A percentile compares a stretch with the other conserved stretches of the same genome.
phyloP scores from a whole-genome alignment of 2,888 invertebrate species.

The Synergus umbraculus region DNA sequence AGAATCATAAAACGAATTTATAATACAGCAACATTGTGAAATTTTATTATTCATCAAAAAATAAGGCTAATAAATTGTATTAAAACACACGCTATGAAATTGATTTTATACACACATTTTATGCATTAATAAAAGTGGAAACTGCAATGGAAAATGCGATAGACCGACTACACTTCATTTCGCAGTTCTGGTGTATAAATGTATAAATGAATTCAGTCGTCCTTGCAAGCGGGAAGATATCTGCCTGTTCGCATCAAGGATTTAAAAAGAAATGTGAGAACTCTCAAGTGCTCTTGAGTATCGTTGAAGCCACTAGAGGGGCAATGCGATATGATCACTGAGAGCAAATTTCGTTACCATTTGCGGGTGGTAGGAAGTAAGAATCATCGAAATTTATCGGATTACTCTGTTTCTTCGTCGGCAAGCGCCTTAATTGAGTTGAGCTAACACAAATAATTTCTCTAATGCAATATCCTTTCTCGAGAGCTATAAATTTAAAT shows the following conservation, averaged over 20 bases:
- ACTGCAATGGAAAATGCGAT: neutral
- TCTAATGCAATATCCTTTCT: slow-evolving; percentile 14
- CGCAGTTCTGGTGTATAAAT: neutral
- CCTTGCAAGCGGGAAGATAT: neutral
- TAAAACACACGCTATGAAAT: neutral
- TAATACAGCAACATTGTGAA: neutral
- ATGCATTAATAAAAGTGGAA: neutral
- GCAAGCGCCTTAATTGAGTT: slow-evolving; percentile 8
- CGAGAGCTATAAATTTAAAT: slow-evolving; percentile 7
- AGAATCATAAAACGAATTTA: neutral
- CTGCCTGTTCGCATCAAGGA: slow-evolving; percentile 29
- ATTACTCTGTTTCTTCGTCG: slow-evolving; percentile 26
- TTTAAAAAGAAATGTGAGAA: slow-evolving; percentile 31
- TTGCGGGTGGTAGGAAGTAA: slow-evolving; percentile 10
- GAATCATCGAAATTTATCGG: slow-evolving; percentile 32
- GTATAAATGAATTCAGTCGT: slow-evolving; percentile 12
- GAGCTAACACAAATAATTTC: slow-evolving; percentile 8
- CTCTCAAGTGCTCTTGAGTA: slow-evolving; percentile 21
- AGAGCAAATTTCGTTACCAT: slow-evolving; percentile 17
- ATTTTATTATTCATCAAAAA: neutral
- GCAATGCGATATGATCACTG: slow-evolving; percentile 38
- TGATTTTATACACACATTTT: neutral
- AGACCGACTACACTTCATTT: neutral
- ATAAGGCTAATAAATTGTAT: neutral
- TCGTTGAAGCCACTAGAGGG: slow-evolving; percentile 20